Percentiles rank a stretch among this genome's conserved stretches.
phyloP scores from a whole-genome alignment of 2,797 vertebrate genomes.

The Diglossa cyanea region DNA sequence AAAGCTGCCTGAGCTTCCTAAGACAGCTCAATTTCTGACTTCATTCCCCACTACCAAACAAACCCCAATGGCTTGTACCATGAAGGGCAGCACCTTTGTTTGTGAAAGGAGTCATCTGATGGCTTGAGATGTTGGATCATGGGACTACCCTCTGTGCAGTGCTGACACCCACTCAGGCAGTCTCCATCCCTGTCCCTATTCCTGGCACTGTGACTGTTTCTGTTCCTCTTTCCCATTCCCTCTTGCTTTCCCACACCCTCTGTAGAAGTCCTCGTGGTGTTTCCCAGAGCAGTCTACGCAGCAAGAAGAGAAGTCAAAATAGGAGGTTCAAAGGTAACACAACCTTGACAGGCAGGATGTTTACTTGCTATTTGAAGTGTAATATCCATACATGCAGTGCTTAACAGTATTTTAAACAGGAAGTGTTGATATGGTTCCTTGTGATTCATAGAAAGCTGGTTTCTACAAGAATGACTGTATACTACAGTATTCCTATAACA shows the following conservation, averaged over 20 bases:
- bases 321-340: not conserved
- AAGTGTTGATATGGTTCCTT: not conserved
- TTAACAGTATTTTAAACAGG: not conserved
- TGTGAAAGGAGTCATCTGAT: not conserved
- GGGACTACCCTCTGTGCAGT: not conserved
- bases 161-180: not conserved
- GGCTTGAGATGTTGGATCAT: not conserved
- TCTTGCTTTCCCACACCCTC: not conserved
- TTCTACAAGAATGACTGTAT: not conserved
- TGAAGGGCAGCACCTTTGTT: not conserved
- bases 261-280: not conserved
- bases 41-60: not conserved
- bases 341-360: not conserved
- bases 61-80: not conserved
- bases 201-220: not conserved
- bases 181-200: fast-evolving
- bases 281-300: not conserved
- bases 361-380: not conserved
- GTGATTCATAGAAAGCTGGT: not conserved
- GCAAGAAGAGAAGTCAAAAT: not conserved
- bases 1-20: not conserved
- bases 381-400: not conserved
- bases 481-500: not conserved
- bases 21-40: not conserved
- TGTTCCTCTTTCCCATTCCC: not conserved